Conservation (phyloP, 2,797 vertebrate species). For the Pseudopleuronectes americanus region DNA sequence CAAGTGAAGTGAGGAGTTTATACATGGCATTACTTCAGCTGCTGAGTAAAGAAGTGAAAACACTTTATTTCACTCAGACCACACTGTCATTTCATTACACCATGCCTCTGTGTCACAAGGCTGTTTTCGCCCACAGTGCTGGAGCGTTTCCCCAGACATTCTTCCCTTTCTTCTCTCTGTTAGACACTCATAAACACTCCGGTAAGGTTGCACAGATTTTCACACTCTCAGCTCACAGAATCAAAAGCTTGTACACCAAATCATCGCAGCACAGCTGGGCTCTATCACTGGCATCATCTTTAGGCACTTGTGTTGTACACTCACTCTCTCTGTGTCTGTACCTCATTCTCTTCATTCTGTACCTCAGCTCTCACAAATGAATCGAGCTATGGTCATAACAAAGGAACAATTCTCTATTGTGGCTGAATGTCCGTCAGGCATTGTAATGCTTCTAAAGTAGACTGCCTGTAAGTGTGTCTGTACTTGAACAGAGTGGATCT, state of each 20-base stretch:
- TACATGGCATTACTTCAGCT: background rate
- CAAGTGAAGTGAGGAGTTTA: background rate
- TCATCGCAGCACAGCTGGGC: conserved; percentile 60
- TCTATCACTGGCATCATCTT: conserved; percentile 48
- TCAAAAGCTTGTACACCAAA: conserved; percentile 46
- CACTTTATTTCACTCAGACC: background rate
- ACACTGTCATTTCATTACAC: too few species aligned
- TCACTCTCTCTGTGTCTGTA: conserved; percentile 9
- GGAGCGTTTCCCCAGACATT: conserved; percentile 17
- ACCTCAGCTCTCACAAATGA: conserved; percentile 18
- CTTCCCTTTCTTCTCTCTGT: background rate
- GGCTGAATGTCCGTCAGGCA: conserved; percentile 40
- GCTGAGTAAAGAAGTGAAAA: background rate
- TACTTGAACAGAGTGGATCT: background rate
- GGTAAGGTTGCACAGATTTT: conserved; percentile 52
- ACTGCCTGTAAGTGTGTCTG: conserved; percentile 14
- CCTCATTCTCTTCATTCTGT: conserved; percentile 35
- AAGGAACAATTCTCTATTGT: conserved; percentile 62
- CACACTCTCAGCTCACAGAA: conserved; percentile 53
- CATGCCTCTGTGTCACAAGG: conserved; percentile 7
- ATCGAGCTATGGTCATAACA: conserved; percentile 51
- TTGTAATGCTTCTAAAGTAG: conserved; percentile 26
- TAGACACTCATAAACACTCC: conserved; percentile 26
- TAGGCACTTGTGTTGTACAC: conserved; percentile 2
- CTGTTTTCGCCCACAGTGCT: background rate